Evolutionary conservation across 53 echinoderm and acorn worm species (phyloP), one percentile per base, ranked within the genome.

Genomic region (Hippasteria phrygiana): DNA sequence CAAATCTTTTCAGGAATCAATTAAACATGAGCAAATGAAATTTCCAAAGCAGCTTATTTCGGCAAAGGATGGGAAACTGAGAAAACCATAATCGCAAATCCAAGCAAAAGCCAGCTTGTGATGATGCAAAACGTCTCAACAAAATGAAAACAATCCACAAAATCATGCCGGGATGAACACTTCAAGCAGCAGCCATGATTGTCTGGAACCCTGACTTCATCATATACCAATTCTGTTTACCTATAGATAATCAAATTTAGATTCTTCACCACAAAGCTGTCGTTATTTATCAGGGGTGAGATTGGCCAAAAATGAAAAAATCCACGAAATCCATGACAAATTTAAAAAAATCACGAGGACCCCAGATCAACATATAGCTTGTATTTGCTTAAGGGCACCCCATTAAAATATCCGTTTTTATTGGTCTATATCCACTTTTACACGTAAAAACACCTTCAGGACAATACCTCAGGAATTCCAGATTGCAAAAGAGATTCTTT

Each of bases 121-220:
- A 81, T 43, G 27, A 63, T 43, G 8, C 16, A 56, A 24, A 59
- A 46, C 28, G 41, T 39, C 34, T 4, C 26, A 81, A 62, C 1
- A 31, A 33, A 16, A 16, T 27, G 26, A 65, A 26, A 24, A 27
- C 81, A 62, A 26, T 43, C 22, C 43, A 65, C 14, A 80, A 46
- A 65, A n/a, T 27, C 65, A 65, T 81, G 81, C 81, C 45, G 42
- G 26, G 47, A 63, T 36, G 37, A n/a, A 13, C 41, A 64, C 11
- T 24, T 16, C 81, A 63, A 65, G 81, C 22, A 62, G 65, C 81
- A 65, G 81, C 81, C 81, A 81, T 81, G 56, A 42, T 81, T 28
- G 64, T 81, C 46, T 81, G 29, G 65, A 43, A 42, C 29, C 81
- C 81, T 33, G 65, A 81, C 81, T 81, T 22, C 43, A 31, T 45